Base-by-base conservation (phyloP, 1,140 invertebrate genomes). In the Episyrphus balteatus region DNA sequence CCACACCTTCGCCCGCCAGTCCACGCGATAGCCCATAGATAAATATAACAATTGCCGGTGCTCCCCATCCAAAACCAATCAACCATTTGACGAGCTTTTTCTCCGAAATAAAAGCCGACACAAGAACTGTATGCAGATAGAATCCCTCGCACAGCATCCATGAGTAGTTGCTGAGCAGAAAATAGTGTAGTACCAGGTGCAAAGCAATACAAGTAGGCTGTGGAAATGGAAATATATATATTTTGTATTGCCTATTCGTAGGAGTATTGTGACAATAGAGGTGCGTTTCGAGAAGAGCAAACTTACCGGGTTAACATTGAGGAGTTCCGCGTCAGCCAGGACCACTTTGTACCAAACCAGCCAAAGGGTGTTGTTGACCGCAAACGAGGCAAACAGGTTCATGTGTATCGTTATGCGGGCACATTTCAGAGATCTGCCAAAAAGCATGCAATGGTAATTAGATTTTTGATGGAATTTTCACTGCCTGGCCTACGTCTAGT, bases 111-210 rank as follows among this genome's bases (percentile, higher is more conserved):
- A 97, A 96, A 2, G 92, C 87, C 41, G 83, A 81, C 1, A 95
- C 90, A 0, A 97, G 79, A 38, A 96, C 75, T 0, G 92, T 94
- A 66, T 95, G 92, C 36, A 97, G 75, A 69, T 96, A 96, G 41
- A 96, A 77, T 0, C 92, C 92, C 70, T 93, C 89, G 66, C 88
- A 90, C 47, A 93, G 75, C 87, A 91, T 92, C 92, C 93, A 98
- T 48, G 89, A 85, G 70, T 96, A 96, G 73, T 91, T 96, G 47
- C 87, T 88, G 30, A 94, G 74, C 41, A 95, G 74, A 53, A 90
- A 90, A 67, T 92, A 95, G 58, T 93, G 86, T 11, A 92, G 78
- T 12, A 88, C 58, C 5, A 92, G 79, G 71, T 95, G 88, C 1
- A 96, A 70, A 1, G 80, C 69, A 51, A 84, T 83, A 62, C 93